A percentile compares a stretch with the other conserved stretches of the same genome.
phyloP scores from a whole-genome alignment of 2,888 invertebrate species.

The Lasioglossum calceatum region DNA sequence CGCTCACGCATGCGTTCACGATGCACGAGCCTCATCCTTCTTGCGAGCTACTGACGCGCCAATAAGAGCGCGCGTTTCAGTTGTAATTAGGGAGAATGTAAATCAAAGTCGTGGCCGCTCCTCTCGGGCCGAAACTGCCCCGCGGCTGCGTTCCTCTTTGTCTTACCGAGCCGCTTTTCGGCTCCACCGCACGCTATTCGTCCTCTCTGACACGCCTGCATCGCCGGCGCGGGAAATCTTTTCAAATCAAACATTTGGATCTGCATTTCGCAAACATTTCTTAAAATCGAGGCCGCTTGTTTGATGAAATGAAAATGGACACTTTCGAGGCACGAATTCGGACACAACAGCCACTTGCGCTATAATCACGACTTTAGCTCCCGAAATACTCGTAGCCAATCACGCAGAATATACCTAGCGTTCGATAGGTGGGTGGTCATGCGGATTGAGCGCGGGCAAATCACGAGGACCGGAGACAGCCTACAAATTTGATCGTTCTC shows the following conservation, averaged over 20 bases:
- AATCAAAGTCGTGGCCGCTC: slow-evolving; percentile 78
- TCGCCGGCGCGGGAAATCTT: neutral
- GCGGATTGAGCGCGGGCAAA: slow-evolving; percentile 12
- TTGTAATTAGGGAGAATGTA: slow-evolving; percentile 83
- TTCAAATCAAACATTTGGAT: neutral
- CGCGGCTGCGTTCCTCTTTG: slow-evolving; percentile 47
- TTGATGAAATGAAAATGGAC: neutral
- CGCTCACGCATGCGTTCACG: slow-evolving; percentile 37
- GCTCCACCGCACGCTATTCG: slow-evolving; percentile 20
- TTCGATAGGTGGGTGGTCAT: slow-evolving; percentile 22
- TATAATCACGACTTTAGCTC: neutral
- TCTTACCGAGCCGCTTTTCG: slow-evolving; percentile 32
- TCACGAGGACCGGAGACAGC: slow-evolving; percentile 19
- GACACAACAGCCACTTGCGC: neutral
- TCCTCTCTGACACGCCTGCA: slow-evolving; percentile 15
- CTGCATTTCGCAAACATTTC: neutral
- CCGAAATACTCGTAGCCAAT: neutral
- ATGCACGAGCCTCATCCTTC: slow-evolving; percentile 74
- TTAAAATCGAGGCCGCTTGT: neutral
- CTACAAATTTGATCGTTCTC: slow-evolving; percentile 42
- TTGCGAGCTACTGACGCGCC: slow-evolving; percentile 79
- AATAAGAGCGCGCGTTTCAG: slow-evolving; percentile 81
- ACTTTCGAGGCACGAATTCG: neutral
- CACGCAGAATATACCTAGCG: neutral
- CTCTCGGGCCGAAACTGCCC: slow-evolving; percentile 39